These are phyloP conservation scores for Micromesistius poutassou DNA, from an alignment of 2,797 vertebrate species.

Conservation along the genomic window DNA sequence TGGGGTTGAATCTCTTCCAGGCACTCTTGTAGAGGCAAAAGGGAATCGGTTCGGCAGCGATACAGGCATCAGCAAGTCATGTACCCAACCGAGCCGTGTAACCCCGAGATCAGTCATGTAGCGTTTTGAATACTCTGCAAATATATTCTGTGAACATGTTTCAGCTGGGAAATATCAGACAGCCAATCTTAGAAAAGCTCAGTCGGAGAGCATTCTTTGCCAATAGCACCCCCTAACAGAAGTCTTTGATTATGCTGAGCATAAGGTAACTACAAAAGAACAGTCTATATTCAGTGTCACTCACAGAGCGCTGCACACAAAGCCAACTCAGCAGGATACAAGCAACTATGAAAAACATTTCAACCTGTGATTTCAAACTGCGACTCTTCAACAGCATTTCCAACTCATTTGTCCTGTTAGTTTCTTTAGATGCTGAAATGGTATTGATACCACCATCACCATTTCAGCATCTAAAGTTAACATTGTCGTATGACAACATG, in stretches of 20 bases:
- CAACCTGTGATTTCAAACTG: not conserved
- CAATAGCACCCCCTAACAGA: conserved; percentile 29
- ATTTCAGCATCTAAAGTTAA: not conserved
- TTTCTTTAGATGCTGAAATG: not conserved
- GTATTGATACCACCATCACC: not conserved
- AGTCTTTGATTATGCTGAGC: conserved; percentile 24
- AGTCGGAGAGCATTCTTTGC: conserved; percentile 24
- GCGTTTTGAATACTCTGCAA: not conserved
- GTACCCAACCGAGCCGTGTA: too few relatives aligned
- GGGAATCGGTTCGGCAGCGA: conserved; percentile 14
- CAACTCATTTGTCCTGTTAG: not conserved
- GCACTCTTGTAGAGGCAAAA: conserved; percentile 6
- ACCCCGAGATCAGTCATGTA: not conserved
- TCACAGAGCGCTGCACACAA: not conserved
- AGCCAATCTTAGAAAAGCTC: conserved; percentile 26
- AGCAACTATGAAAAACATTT: not conserved
- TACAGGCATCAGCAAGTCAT: conserved; percentile 20
- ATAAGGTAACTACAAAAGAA: conserved; percentile 22
- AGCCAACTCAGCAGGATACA: not conserved
- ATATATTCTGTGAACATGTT: conserved; percentile 29
- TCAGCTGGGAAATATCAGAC: conserved; percentile 22
- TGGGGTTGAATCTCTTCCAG: conserved; percentile 18
- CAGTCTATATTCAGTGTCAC: not conserved
- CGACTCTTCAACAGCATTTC: not conserved
- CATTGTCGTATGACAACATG: not conserved